Percentiles rank a stretch among this genome's conserved stretches.
These are phyloP conservation scores for Andrena praecox DNA, from an alignment of 2,888 invertebrate genomes.

Conservation along the genomic window DNA sequence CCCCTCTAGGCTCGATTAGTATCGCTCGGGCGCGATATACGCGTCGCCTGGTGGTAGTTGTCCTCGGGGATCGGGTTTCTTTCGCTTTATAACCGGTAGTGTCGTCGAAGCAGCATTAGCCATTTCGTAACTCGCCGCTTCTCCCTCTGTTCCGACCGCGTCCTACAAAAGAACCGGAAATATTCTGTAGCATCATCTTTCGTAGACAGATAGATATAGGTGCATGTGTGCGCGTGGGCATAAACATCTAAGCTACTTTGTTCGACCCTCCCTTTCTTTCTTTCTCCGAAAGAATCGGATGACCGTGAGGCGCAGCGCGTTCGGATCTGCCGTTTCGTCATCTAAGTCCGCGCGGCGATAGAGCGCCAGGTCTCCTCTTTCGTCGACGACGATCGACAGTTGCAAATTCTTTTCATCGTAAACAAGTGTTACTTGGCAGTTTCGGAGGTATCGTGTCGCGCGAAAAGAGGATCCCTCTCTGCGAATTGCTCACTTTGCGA, in stretches of 20 bases:
- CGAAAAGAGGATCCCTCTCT: no score
- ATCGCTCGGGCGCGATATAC: conserved; percentile 14
- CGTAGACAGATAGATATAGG: background rate
- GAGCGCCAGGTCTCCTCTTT: background rate
- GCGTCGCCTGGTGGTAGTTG: background rate
- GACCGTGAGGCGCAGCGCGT: background rate
- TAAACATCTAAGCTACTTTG: conserved; percentile 27
- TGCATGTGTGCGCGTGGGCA: no score
- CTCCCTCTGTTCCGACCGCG: conserved; percentile 80
- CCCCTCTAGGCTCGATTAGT: conserved; percentile 1
- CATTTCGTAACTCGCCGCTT: conserved; percentile 76
- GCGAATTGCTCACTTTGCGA: no score
- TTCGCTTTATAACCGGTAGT: conserved; percentile 46
- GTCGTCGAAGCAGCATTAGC: conserved; percentile 63
- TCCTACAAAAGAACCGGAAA: conserved; percentile 75
- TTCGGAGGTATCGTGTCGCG: no score
- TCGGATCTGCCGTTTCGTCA: background rate
- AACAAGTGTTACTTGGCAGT: no score
- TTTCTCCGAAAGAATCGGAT: background rate
- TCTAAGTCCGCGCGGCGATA: background rate
- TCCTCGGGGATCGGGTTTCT: conserved; percentile 18
- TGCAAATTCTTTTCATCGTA: no score
- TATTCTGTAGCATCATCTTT: conserved; percentile 38
- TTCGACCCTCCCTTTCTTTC: background rate
- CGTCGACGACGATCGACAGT: background rate